Evolutionary conservation across 1,140 invertebrate genomes (phyloP).

Genomic region (Heliconius hermathena): DNA sequence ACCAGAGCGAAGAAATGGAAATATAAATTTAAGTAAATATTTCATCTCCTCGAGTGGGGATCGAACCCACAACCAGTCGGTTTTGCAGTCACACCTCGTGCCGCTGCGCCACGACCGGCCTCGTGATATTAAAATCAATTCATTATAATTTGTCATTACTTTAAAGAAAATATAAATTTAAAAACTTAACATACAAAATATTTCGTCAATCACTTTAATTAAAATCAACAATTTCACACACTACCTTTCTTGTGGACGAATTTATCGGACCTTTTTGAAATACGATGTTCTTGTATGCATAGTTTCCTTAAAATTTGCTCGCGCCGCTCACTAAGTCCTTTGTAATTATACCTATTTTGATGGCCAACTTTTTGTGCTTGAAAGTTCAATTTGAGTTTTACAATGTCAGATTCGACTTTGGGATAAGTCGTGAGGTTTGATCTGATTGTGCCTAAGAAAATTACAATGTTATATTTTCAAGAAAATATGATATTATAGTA

Average conservation of each 20-base stretch:
- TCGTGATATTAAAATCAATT: too few species aligned
- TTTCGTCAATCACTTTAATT: constrained; percentile 14
- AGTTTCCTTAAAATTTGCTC: constrained; percentile 64
- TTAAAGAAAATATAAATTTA: background rate
- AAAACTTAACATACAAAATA: background rate
- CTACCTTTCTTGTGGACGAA: constrained; percentile 13
- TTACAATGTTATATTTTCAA: background rate
- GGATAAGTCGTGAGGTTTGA: background rate
- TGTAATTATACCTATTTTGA: constrained; percentile 78
- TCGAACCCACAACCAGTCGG: too few species aligned
- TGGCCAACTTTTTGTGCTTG: constrained; percentile 56
- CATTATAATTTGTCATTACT: background rate
- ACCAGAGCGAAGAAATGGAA: too few species aligned
- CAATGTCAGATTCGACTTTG: background rate
- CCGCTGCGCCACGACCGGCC: too few species aligned
- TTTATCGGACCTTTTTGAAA: constrained; percentile 37
- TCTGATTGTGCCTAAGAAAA: background rate
- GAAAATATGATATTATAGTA: too few species aligned
- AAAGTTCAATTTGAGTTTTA: background rate
- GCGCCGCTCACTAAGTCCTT: constrained; percentile 51
- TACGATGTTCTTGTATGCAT: constrained; percentile 57
- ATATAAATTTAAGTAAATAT: too few species aligned
- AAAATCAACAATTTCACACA: constrained; percentile 25
- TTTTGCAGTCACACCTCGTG: too few species aligned
- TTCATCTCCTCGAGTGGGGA: too few species aligned